A percentile compares a stretch with the other conserved stretches of the same genome.
Evolutionary conservation across 2,888 invertebrate species (phyloP).

Genomic region (Emmelina monodactyla): DNA sequence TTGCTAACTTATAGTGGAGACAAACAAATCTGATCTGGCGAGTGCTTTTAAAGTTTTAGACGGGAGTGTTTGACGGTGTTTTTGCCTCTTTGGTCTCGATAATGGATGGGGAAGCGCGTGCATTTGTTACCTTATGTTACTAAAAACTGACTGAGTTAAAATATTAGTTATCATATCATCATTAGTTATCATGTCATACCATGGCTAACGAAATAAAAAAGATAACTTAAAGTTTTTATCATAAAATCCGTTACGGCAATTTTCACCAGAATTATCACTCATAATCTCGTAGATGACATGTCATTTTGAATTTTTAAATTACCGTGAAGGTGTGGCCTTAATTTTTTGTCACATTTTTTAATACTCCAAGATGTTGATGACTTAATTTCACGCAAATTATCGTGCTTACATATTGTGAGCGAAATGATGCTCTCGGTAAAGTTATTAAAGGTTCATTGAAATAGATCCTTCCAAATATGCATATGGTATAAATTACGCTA

Average conservation of each 20-base stretch:
- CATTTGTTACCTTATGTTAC: no score
- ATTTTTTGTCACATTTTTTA: conserved; percentile 2
- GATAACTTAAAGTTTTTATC: no score
- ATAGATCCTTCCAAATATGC: conserved; percentile 3
- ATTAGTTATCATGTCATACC: no score
- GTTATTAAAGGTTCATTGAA: conserved; percentile 7
- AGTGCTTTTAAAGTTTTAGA: conserved; percentile 43
- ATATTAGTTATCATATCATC: no score
- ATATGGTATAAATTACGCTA: conserved; percentile 6
- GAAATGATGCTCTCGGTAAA: no score
- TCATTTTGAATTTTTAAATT: conserved; percentile 28
- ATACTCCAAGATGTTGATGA: neutral
- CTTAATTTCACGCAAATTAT: no score
- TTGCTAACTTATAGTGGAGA: conserved; percentile 33
- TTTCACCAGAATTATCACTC: conserved; percentile 26
- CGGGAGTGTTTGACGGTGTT: no score
- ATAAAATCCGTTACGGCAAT: conserved; percentile 37
- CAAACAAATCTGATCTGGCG: conserved; percentile 50
- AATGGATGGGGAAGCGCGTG: no score
- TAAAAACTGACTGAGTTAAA: no score
- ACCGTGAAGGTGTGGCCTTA: conserved; percentile 28
- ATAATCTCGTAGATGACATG: conserved; percentile 31
- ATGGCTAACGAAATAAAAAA: no score
- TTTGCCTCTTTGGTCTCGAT: no score
- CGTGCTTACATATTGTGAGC: neutral